Conservation (phyloP, 1,140 invertebrate species). For the Andrena cerasifolii region DNA sequence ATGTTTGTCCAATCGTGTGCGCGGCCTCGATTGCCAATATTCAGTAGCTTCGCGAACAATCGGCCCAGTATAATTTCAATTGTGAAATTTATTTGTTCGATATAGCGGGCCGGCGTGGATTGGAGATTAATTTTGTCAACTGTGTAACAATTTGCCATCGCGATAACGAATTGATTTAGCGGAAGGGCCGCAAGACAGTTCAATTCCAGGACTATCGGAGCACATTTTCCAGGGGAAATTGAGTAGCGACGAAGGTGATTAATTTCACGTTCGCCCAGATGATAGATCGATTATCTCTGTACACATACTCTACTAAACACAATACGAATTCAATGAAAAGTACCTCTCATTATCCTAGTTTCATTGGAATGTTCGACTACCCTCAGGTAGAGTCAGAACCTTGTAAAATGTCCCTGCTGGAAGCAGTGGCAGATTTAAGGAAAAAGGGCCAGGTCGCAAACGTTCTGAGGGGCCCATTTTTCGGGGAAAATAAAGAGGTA, state of each 20-base stretch:
- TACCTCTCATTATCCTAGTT: too few species aligned
- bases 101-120: background rate
- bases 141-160: constrained; percentile 42
- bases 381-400: too few species aligned
- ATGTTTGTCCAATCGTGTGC: background rate
- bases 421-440: too few species aligned
- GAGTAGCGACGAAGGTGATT: constrained; percentile 31
- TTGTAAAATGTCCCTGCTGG: too few species aligned
- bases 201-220: constrained; percentile 21
- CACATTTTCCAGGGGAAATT: constrained; percentile 29
- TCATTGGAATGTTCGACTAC: too few species aligned
- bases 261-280: constrained; percentile 23
- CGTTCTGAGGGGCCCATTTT: too few species aligned
- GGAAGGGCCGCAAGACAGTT: constrained; percentile 41
- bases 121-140: constrained; percentile 47
- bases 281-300: constrained; percentile 23
- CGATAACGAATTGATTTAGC: constrained; percentile 39
- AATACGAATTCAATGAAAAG: background rate
- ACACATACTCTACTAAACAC: too few species aligned
- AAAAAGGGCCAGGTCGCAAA: too few species aligned
- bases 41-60: constrained; percentile 4
- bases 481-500: too few species aligned
- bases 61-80: background rate
- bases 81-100: constrained; percentile 37
- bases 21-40: constrained; percentile 4